Conservation (phyloP, 2,113 vertebrate species). For the Saimiri boliviensis region DNA sequence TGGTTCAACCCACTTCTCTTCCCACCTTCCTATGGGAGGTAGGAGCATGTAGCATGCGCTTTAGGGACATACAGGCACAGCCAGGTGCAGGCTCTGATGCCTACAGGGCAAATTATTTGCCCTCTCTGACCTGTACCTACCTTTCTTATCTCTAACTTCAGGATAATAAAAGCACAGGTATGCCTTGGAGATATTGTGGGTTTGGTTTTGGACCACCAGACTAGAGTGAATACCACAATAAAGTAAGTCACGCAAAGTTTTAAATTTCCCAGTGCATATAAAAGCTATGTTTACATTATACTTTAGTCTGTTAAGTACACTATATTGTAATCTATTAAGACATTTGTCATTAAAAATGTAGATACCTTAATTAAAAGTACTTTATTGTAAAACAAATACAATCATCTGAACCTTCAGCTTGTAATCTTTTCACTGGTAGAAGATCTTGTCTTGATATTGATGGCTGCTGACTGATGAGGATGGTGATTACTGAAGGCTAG, state of each 20-base stretch:
- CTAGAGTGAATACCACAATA: background rate
- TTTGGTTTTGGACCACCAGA: background rate
- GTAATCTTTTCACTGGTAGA: background rate
- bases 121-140: background rate
- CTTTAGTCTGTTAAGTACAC: background rate
- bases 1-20: background rate
- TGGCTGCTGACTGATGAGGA: background rate
- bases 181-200: background rate
- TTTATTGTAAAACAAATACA: background rate
- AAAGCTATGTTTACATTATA: background rate
- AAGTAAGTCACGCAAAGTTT: background rate
- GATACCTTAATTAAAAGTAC: background rate
- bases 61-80: background rate
- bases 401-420: background rate
- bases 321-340: background rate
- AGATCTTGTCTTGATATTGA: background rate
- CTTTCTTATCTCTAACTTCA: background rate
- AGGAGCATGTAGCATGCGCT: background rate
- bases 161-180: background rate
- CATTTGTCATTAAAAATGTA: background rate
- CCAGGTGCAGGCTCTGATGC: background rate
- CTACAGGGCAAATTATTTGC: background rate
- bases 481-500: background rate
- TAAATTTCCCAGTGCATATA: background rate
- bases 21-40: background rate